Percentiles rank a stretch among this genome's conserved stretches.
These are phyloP conservation scores for Aporophyla lueneburgensis DNA, from an alignment of 2,888 invertebrate genomes.

Conservation along the genomic window DNA sequence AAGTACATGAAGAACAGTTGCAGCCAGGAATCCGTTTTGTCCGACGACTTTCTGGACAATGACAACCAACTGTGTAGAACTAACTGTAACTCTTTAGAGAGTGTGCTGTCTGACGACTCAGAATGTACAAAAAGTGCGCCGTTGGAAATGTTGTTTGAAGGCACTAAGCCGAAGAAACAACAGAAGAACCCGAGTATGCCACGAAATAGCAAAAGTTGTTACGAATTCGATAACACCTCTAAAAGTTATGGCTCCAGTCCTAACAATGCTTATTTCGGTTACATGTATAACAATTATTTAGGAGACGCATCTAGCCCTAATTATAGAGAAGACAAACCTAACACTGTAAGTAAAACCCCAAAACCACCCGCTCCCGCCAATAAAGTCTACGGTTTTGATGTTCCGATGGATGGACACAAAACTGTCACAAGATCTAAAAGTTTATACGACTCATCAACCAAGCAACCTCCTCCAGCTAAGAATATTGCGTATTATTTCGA, in stretches of 20 bases:
- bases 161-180: constrained; percentile 86
- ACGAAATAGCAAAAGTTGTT: constrained; percentile 87
- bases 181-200: constrained; percentile 81
- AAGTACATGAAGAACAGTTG: constrained; percentile 91
- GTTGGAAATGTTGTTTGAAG: constrained; percentile 93
- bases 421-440: constrained; percentile 88
- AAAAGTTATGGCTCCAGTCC: constrained; percentile 93
- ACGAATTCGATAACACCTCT: constrained; percentile 89
- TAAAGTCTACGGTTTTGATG: constrained; percentile 85
- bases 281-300: constrained; percentile 89
- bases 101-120: constrained; percentile 95
- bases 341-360: constrained; percentile 64
- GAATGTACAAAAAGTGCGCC: constrained; percentile 95
- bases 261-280: constrained; percentile 90
- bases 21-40: constrained; percentile 95
- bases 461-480: constrained; percentile 84
- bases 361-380: constrained; percentile 77
- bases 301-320: constrained; percentile 78
- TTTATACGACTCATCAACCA: constrained; percentile 84
- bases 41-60: constrained; percentile 91
- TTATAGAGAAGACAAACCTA: constrained; percentile 72
- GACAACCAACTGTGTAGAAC: constrained; percentile 92
- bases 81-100: constrained; percentile 95
- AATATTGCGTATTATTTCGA: constrained; percentile 90
- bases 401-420: constrained; percentile 83